phyloP scores from a whole-genome alignment of 2,113 vertebrate genomes.

The Poecilia latipinna region DNA sequence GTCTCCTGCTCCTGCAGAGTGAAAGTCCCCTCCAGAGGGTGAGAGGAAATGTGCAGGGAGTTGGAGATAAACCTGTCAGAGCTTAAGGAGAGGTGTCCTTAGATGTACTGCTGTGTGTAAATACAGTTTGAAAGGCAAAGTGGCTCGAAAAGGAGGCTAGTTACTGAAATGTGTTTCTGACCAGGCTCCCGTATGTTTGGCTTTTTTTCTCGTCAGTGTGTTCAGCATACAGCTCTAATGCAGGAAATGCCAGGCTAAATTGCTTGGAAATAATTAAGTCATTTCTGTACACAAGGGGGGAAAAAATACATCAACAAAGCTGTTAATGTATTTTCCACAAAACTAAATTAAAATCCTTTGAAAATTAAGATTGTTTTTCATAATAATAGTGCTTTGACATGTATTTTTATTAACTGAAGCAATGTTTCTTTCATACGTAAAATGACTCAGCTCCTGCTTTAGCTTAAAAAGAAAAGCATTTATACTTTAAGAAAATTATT shows the following conservation, averaged over 20 bases:
- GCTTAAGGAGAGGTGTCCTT: constrained; percentile 1
- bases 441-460: not conserved
- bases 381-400: not conserved
- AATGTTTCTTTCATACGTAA: not conserved
- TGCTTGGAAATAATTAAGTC: not conserved
- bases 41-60: constrained; percentile 4
- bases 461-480: not conserved
- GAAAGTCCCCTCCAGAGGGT: constrained; percentile 22
- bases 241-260: not conserved
- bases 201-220: not conserved
- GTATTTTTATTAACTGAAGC: not conserved
- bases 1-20: constrained; percentile 19
- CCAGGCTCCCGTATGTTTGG: not conserved
- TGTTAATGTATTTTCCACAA: too few species aligned
- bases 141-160: not conserved
- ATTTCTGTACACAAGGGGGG: not conserved
- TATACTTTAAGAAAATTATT: not conserved
- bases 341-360: not conserved
- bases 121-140: constrained; percentile 11
- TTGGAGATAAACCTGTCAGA: constrained; percentile 29
- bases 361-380: not conserved
- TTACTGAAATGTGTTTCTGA: not conserved
- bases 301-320: not conserved
- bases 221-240: too few species aligned
- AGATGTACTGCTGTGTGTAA: constrained; percentile 10